These are phyloP conservation scores for Microctenopoma steveboyesi DNA, from an alignment of 2,797 vertebrate species.

Conservation along the genomic window DNA sequence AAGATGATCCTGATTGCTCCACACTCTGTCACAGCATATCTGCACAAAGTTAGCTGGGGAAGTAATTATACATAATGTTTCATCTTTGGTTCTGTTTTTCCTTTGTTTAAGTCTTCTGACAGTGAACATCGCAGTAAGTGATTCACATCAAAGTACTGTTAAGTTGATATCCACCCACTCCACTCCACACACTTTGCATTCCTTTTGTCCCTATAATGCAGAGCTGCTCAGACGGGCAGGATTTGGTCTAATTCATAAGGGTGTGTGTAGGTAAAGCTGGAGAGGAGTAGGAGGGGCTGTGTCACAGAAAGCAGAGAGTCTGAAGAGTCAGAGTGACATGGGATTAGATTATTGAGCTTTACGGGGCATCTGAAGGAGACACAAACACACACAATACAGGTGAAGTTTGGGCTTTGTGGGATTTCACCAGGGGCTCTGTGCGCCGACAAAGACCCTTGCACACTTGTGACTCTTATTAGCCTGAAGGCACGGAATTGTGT, in stretches of 20 bases:
- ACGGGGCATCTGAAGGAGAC: background rate
- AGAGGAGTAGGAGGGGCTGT: background rate
- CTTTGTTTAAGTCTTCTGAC: background rate
- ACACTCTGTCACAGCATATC: too few species aligned
- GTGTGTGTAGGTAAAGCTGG: background rate
- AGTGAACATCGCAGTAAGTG: too few species aligned
- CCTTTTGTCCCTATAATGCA: background rate
- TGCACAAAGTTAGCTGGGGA: too few species aligned
- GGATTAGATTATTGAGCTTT: background rate
- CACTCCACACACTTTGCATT: background rate
- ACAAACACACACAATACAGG: background rate
- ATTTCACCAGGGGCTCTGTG: background rate
- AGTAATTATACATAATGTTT: too few species aligned
- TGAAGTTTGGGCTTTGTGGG: background rate
- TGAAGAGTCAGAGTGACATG: background rate
- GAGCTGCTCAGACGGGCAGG: background rate
- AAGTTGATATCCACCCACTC: background rate
- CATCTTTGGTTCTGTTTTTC: too few species aligned
- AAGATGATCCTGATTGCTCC: too few species aligned
- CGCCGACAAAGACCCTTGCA: constrained; percentile 19
- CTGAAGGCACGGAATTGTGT: constrained; percentile 7
- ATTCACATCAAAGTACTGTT: background rate
- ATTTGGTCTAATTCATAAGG: background rate
- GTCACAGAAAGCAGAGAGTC: background rate
- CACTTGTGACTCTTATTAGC: constrained; percentile 14